These are phyloP conservation scores for Pantherophis guttatus DNA, from an alignment of 2,113 vertebrate genomes.

Conservation along the genomic window DNA sequence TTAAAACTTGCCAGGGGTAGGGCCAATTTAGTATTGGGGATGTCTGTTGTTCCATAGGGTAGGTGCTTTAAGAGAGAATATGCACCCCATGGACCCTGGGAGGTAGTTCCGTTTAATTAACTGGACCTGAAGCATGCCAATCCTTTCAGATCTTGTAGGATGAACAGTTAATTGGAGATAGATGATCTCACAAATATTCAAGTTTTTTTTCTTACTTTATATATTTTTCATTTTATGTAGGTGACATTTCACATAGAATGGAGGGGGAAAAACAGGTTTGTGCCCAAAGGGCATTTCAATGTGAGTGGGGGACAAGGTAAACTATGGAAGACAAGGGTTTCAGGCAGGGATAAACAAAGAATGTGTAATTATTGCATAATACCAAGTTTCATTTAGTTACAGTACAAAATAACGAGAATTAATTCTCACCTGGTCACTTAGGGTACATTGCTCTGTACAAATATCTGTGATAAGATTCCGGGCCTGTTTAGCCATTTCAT, in stretches of 20 bases:
- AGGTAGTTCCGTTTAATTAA: neutral
- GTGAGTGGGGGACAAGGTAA: neutral
- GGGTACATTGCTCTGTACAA: slow-evolving; percentile 96
- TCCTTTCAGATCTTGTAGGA: neutral
- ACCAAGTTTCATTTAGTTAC: neutral
- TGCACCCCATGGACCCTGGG: neutral
- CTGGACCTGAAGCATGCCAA: neutral
- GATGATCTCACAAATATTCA: neutral
- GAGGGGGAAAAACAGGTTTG: too few species aligned
- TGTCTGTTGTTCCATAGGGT: neutral
- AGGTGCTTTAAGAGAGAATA: neutral
- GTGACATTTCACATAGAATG: neutral
- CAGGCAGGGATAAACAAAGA: neutral
- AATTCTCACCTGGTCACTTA: slow-evolving; percentile 92
- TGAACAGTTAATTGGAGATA: neutral
- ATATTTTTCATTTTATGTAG: neutral
- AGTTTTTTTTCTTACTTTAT: neutral
- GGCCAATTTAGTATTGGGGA: neutral
- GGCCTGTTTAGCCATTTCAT: slow-evolving; percentile 99
- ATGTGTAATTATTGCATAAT: neutral
- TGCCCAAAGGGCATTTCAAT: neutral
- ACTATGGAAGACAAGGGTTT: neutral
- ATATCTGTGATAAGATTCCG: slow-evolving; percentile 98
- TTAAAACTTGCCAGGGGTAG: neutral
- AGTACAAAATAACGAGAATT: neutral